Percentiles rank a stretch among this genome's conserved stretches.
Conservation (phyloP, 1,140 invertebrate genomes). For the Lordiphosa mommai region DNA sequence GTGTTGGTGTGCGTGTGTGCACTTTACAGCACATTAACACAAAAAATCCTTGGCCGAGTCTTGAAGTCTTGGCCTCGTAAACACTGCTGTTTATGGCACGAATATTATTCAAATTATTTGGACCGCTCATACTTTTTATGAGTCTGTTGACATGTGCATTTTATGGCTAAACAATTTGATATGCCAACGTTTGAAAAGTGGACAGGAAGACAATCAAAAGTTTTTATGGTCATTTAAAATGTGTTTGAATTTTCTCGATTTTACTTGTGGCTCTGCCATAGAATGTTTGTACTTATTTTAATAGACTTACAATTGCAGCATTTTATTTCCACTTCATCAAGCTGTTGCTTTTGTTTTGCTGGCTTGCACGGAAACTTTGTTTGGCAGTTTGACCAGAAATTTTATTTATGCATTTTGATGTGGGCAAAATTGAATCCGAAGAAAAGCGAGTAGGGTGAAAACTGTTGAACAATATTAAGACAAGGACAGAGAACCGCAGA, state of each 20-base stretch:
- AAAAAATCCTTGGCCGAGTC: slow-evolving; percentile 25
- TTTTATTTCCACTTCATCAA: not conserved
- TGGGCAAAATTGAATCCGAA: not conserved
- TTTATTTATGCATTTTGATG: not conserved
- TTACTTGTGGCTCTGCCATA: not conserved
- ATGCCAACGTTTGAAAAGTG: not conserved
- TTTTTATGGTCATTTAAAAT: slow-evolving; percentile 9
- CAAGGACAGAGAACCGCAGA: not conserved
- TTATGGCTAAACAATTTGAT: slow-evolving; percentile 33
- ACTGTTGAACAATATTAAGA: not conserved
- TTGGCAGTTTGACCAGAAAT: too few relatives aligned
- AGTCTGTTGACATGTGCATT: slow-evolving; percentile 18
- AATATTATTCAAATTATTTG: slow-evolving; percentile 31
- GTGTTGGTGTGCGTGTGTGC: not conserved
- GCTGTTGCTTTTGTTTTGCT: too few relatives aligned
- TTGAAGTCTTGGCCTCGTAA: slow-evolving; percentile 28
- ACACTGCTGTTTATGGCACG: slow-evolving; percentile 38
- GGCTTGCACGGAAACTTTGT: too few relatives aligned
- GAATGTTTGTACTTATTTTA: too few relatives aligned
- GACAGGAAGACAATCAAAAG: not conserved
- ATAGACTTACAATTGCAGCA: not conserved
- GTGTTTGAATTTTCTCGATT: not conserved
- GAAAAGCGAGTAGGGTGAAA: not conserved
- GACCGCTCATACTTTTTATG: slow-evolving; percentile 1
- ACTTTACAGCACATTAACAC: slow-evolving; percentile 42